Evolutionary conservation across 2,113 vertebrate species (phyloP).

Genomic region (Melanotaenia duboulayi): DNA sequence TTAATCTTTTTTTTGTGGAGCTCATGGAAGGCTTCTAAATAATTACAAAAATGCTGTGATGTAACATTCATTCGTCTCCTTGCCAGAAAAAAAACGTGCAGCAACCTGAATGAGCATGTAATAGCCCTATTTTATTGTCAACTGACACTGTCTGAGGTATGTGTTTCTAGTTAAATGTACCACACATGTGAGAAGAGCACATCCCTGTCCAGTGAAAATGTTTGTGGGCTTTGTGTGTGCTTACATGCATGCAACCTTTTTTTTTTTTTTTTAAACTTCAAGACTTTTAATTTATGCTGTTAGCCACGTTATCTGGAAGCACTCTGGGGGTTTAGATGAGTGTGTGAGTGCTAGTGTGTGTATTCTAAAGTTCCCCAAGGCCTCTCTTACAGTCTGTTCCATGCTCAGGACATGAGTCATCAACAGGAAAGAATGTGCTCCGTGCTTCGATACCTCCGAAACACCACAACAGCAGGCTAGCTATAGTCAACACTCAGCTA

Average conservation of each 20-base stretch:
- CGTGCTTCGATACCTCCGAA: constrained; percentile 53
- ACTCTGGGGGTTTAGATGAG: constrained; percentile 13
- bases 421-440: constrained; percentile 74
- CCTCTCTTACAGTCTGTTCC: constrained; percentile 50
- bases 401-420: constrained; percentile 77
- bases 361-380: constrained; percentile 49
- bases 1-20: background rate
- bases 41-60: constrained; percentile 22
- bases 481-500: constrained; percentile 51
- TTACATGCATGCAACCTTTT: constrained; percentile 19
- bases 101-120: constrained; percentile 23
- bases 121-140: background rate
- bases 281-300: constrained; percentile 13
- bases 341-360: constrained; percentile 11
- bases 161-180: background rate
- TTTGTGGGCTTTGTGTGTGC: background rate
- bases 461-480: constrained; percentile 59
- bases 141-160: background rate
- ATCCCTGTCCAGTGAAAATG: background rate
- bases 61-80: constrained; percentile 36
- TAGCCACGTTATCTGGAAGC: constrained; percentile 26
- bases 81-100: constrained; percentile 23
- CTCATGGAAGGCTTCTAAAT: background rate
- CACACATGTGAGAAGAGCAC: background rate
- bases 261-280: constrained; percentile 27